A percentile compares a stretch with the other conserved stretches of the same genome.
Evolutionary conservation across 2,113 vertebrate genomes (phyloP).

Genomic region (Catharus minimus): DNA sequence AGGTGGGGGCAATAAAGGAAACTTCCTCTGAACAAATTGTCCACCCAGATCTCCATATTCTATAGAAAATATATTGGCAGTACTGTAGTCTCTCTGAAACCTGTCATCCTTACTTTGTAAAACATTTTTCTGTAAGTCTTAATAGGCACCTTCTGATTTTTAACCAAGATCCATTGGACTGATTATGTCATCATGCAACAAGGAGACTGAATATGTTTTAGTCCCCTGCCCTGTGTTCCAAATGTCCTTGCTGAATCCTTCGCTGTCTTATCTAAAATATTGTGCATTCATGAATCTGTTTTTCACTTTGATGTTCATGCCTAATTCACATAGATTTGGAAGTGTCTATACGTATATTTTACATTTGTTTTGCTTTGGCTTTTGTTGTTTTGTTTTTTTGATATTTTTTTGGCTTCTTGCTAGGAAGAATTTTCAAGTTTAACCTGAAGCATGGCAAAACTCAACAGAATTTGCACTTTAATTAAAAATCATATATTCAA

Average conservation of each 20-base stretch:
- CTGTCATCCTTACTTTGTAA: constrained; percentile 44
- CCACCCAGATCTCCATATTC: constrained; percentile 65
- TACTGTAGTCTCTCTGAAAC: constrained; percentile 43
- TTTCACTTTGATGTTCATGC: not conserved
- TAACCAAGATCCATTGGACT: constrained; percentile 6
- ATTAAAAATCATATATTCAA: not conserved
- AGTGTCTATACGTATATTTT: not conserved
- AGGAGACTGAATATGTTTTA: not conserved
- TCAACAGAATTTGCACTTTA: not conserved
- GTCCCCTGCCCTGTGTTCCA: not conserved
- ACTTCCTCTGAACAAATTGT: constrained; percentile 70
- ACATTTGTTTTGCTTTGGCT: not conserved
- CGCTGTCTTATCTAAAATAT: not conserved
- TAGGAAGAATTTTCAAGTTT: not conserved
- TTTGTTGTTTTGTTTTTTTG: not conserved
- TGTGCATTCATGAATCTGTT: not conserved
- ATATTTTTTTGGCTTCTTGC: not conserved
- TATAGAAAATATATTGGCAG: constrained; percentile 36
- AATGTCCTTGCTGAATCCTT: not conserved
- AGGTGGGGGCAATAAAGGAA: constrained; percentile 63
- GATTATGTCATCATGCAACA: constrained; percentile 41
- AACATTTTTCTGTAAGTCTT: constrained; percentile 50
- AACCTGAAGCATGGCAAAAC: not conserved
- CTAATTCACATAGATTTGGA: not conserved
- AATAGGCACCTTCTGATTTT: constrained; percentile 43